phyloP scores from a whole-genome alignment of 2,888 invertebrate species.

The Platerodrilus igneus region DNA sequence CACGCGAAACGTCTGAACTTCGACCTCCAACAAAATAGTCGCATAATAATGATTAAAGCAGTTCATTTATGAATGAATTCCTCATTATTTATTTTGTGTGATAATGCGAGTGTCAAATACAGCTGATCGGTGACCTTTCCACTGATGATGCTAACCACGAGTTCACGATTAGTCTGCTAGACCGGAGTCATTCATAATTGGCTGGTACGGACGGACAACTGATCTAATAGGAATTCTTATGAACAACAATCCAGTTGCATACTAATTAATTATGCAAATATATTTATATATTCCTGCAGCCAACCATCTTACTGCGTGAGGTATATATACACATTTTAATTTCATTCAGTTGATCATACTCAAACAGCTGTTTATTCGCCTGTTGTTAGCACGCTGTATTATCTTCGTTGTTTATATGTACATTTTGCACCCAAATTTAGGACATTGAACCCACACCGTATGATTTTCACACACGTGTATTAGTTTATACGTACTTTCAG shows the following conservation, averaged over 20 bases:
- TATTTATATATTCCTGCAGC: no score
- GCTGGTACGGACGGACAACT: constrained; percentile 14
- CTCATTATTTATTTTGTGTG: constrained; percentile 20
- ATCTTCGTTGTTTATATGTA: constrained; percentile 23
- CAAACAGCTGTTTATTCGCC: constrained; percentile 23
- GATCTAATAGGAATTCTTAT: constrained; percentile 11
- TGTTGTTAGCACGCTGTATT: constrained; percentile 16
- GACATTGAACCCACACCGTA: constrained; percentile 23
- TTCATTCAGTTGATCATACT: no score
- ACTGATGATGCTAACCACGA: constrained; percentile 16
- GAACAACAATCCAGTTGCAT: no score
- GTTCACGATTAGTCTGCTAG: constrained; percentile 11
- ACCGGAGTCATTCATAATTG: constrained; percentile 21
- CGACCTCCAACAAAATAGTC: constrained; percentile 14
- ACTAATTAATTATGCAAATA: no score
- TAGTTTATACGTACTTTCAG: no score
- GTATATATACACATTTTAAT: no score
- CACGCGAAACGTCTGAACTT: constrained; percentile 19
- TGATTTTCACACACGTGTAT: no score
- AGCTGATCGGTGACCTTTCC: constrained; percentile 30
- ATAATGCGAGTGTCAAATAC: constrained; percentile 27
- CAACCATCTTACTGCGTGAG: no score
- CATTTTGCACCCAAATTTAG: constrained; percentile 23
- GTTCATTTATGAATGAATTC: constrained; percentile 25
- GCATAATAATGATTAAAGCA: constrained; percentile 15